Base-by-base conservation (phyloP, 1,140 invertebrate genomes). In the Cecropterus lyciades region DNA sequence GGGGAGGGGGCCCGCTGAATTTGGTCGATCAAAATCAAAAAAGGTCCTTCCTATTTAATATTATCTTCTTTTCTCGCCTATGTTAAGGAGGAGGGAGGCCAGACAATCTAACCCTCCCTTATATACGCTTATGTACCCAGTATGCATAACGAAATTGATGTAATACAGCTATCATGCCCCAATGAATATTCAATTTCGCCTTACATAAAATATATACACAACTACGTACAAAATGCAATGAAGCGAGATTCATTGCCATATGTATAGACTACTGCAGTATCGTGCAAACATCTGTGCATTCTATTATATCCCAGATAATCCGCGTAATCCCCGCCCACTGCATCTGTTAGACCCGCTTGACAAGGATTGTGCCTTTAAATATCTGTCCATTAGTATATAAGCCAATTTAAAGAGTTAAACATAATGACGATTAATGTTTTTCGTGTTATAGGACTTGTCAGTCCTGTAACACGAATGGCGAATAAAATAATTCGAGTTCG, bases 271-370 rank as follows among this genome's bases (percentile, higher is more conserved):
- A 55, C 17, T 56, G 37, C 7, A 59, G 11, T 33, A 59, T 33
- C 24, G n/a, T 11, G 40, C 20, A 27, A 46, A 46, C 42, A 46
- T 59, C 42, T 42, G 37, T 43, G 43, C 20, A 59, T 59, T 15
- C 42, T 46, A 46, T 59, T 59, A 46, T 46, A 46, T 46, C 24
- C 20, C 42, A 30, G 55, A 59, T 59, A 24, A 59, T 59, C 55
- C 24, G 40, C 42, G 24, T 59, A 59, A 59, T 59, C 42, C 43
- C 55, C 55, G 20, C 42, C 55, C 42, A 59, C 42, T 10, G 20
- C 10, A 14, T 59, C 55, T 59, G 20, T 59, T 30, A 30, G 55
- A 20, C 4, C 55, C 42, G 46, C 42, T 59, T 46, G 42, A 45
- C 55, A 30, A 4, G 14, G 42, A 46, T 59, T 59, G 46, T 30